Evolutionary conservation across 2,797 vertebrate genomes (phyloP), one percentile per base, ranked within the genome.

Genomic region (Rhinatrema bivittatum): DNA sequence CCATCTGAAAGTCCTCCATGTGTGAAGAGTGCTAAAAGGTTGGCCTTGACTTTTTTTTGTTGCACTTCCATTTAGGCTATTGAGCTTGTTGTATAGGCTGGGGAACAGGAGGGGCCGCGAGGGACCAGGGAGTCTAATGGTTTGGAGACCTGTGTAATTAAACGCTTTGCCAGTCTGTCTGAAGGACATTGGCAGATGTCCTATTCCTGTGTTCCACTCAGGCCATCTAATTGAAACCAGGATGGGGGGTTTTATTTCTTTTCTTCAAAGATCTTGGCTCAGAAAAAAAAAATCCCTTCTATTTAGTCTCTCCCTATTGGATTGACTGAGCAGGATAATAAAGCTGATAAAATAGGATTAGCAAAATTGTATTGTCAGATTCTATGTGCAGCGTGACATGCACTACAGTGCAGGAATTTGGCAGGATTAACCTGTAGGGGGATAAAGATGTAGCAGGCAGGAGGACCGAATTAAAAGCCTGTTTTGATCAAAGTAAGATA

Each of bases 281-380:
- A 75, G 57, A 68, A 74, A 74, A 65, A 77, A 74, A 39, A 65
- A 78, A 66, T 63, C n/a, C n/a, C 73, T 78, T 47, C 37, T 61
- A 60, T 73, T 72, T 3, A 15, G 61, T 68, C 87, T 81, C 84
- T 76, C 10, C 16, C 74, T 73, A 62, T 74, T 72, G 73, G 73
- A 75, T 81, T 76, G 80, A 84, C 63, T 80, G 86, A 80, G 84
- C 87, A 84, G 78, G 77, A 75, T 77, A 79, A 76, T 56, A 58
- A 74, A 86, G 74, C 83, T 77, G 79, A 85, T 79, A 70, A 80
- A 80, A 86, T 66, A 65, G 80, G 84, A 89, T 91, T 87, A 88
- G 69, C 61, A 76, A 66, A 73, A 76, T 73, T 50, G 67, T 73
- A 72, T 81, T 83, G 82, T 63, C 68, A 73, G 82, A 74, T 79